Evolutionary conservation across 1,140 invertebrate species (phyloP), one percentile per base, ranked within the genome.

Genomic region (Caenorhabditis brenneri): DNA sequence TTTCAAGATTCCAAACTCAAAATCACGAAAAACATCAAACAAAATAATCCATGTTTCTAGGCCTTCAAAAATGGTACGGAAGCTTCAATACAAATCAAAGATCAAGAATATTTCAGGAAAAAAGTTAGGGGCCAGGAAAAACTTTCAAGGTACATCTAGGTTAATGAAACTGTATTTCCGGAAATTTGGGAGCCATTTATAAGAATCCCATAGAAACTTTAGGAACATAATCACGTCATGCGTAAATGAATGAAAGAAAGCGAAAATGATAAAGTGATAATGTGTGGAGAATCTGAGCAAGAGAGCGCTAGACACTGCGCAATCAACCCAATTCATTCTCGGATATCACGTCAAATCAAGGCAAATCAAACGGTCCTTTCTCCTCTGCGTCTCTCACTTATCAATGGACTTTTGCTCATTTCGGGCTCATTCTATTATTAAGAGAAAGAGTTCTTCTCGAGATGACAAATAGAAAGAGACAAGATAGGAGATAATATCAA

Each of bases 291-390:
- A 74, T 74, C 60, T 36, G 12, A 4, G 19, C 36, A 29, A 74
- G 65, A 74, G 65, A 33, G 46, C 65, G 42, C 33, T 36, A n/a
- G 15, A 42, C 65, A 1, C 22, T 29, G 53, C 53, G 19, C 53
- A 10, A 29, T 29, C 65, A 74, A 74, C 42, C 65, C 65, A 24
- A 42, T 36, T 74, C 36, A 74, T 31, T 22, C 24, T 42, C 12
- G 36, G 65, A 15, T 74, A 74, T 74, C 65, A 74, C 65, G 65
- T 74, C 65, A 74, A 74, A 74, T 42, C 65, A 74, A 74, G 65
- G n/a, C 65, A n/a, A 12, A 10, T 42, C 65, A 42, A 74, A 74
- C 36, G 36, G 42, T n/a, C 65, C 16, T 42, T 10, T 42, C 2
- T 7, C 15, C 7, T 24, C 65, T 39, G 36, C 65, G 65, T 74